Evolutionary conservation across 2,113 vertebrate species (phyloP).

Genomic region (Nettapus auritus): DNA sequence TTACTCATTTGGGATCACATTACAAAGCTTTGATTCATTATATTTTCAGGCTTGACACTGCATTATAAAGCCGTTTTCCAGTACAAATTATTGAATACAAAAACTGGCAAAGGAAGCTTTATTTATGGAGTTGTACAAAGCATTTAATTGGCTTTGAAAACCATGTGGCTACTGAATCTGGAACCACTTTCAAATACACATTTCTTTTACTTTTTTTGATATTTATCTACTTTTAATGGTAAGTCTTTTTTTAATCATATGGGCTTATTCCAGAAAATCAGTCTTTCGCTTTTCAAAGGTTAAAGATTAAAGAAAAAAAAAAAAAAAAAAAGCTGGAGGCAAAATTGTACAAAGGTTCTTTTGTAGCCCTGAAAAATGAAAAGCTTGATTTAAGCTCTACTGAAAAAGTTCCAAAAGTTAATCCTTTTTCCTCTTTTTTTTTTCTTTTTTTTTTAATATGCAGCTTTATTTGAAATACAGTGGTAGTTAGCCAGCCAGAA

Average conservation of each 20-base stretch:
- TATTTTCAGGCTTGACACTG: not conserved
- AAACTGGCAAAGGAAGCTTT: conserved; percentile 20
- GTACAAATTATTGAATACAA: not conserved
- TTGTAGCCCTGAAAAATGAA: conserved; percentile 43
- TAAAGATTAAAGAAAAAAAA: conserved; percentile 62
- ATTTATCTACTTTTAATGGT: conserved; percentile 4
- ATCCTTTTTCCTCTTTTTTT: not conserved
- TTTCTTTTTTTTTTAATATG: not conserved
- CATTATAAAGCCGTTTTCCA: conserved; percentile 24
- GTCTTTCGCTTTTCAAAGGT: conserved; percentile 39
- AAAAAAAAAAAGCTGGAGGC: conserved; percentile 30
- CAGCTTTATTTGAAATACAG: not conserved
- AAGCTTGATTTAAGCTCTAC: not conserved
- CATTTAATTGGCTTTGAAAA: conserved; percentile 41
- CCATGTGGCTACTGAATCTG: conserved; percentile 11
- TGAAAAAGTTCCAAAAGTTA: conserved; percentile 13
- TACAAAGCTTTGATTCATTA: conserved; percentile 44
- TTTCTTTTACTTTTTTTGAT: conserved; percentile 13
- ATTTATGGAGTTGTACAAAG: not conserved
- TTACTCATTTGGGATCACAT: conserved; percentile 2
- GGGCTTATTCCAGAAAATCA: conserved; percentile 41
- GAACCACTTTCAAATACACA: not conserved
- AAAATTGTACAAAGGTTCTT: conserved; percentile 61
- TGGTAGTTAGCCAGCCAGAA: conserved; percentile 18
- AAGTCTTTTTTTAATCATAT: not conserved